phyloP scores from a whole-genome alignment of 2,797 vertebrate species.

The Manis crassicaudata region DNA sequence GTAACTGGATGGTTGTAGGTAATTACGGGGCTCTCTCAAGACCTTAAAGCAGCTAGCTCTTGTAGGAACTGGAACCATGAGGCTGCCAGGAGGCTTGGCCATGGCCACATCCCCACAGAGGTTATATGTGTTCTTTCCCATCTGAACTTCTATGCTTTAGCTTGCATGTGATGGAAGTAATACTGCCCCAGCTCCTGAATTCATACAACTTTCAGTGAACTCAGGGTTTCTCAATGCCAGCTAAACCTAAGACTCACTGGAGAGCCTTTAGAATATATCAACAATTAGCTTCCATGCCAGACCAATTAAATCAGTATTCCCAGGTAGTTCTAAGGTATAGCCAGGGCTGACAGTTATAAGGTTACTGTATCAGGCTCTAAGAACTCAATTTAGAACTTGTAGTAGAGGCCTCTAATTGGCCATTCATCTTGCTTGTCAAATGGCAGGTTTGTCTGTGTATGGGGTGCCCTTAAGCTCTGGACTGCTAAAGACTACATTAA shows the following conservation, averaged over 20 bases:
- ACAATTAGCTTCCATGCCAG: neutral
- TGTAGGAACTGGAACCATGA: neutral
- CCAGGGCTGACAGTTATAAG: neutral
- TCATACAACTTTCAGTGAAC: neutral
- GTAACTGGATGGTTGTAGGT: neutral
- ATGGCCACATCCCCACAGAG: neutral
- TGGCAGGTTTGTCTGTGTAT: neutral
- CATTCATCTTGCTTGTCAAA: neutral
- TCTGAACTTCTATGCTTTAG: neutral
- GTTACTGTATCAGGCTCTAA: neutral
- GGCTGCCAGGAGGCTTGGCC: neutral
- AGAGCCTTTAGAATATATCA: neutral
- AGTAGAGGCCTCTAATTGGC: neutral
- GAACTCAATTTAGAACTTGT: constrained; percentile 15
- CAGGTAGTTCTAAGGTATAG: neutral
- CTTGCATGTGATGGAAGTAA: neutral
- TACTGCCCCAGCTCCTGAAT: neutral
- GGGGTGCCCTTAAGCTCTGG: neutral
- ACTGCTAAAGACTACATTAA: neutral
- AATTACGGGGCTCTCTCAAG: neutral
- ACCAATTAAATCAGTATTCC: neutral
- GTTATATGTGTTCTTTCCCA: neutral
- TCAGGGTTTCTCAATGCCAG: neutral
- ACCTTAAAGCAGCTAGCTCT: neutral
- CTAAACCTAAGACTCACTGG: neutral